Conservation (phyloP, 2,888 invertebrate species). For the Apamea epomidion region DNA sequence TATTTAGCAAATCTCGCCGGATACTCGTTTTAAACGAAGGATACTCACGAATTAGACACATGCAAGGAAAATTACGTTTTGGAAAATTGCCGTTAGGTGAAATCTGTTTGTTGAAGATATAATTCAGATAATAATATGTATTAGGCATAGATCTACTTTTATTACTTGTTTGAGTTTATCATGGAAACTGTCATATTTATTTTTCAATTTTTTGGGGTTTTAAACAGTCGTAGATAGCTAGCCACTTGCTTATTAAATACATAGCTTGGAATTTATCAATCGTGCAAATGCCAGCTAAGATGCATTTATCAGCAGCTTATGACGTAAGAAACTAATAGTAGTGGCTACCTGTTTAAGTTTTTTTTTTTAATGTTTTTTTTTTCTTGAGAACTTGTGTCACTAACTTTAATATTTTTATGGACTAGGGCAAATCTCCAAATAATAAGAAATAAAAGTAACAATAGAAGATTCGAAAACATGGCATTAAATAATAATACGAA, state of each 20-base stretch:
- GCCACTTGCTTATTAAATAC: too few relatives aligned
- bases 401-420: neutral
- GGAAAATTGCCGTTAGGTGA: conserved; percentile 8
- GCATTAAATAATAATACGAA: neutral
- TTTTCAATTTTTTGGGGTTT: neutral
- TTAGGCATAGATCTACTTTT: neutral
- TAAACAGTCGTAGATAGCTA: neutral
- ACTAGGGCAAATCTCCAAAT: neutral
- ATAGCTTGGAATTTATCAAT: neutral
- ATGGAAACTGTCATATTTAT: neutral
- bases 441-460: neutral
- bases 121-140: neutral
- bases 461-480: neutral
- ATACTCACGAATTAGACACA: conserved; percentile 38
- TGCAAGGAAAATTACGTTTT: conserved; percentile 36
- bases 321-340: neutral
- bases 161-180: neutral
- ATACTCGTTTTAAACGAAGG: conserved; percentile 27
- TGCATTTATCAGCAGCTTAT: neutral
- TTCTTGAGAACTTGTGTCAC: neutral
- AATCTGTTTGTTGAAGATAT: conserved; percentile 9
- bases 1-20: conserved; percentile 48
- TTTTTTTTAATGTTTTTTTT: neutral
- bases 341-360: neutral
- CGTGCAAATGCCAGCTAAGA: neutral